Base-by-base conservation (phyloP, 2,888 invertebrate species). In the Lepidocyrtoides sp. region DNA sequence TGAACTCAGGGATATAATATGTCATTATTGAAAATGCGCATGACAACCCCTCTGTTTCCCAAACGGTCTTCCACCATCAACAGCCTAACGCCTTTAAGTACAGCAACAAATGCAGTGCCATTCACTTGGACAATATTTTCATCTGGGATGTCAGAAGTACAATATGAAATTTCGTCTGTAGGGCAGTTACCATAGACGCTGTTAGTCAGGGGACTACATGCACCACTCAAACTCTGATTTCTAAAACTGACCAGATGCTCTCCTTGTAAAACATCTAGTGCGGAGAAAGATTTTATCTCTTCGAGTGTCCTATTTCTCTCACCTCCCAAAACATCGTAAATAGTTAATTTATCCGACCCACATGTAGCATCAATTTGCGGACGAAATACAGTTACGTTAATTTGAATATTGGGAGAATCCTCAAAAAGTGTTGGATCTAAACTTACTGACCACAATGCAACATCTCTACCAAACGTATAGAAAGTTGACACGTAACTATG, bases 311-410 rank as follows among this genome's bases (percentile, higher is more conserved):
- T 14, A n/a, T n/a, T n/a, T n/a, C n/a, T n/a, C 0, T 84, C 83
- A 12, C 14, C n/a, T 5, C 83, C 66, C 7, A 48, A 63, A 0
- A 84, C 66, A 10, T 84, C 83, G 20, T 84, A 84, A 8, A 84
- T 2, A 0, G 44, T 17, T 0, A 84, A n/a, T 10, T 0, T 44
- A 41, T 84, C 83, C 0, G 83, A 84, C 2, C 3, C 26, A 51
- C 83, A 84, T 7, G 12, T 14, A 5, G 26, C 48, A 17, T 84
- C 66, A 10, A 84, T 8, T 48, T 84, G 83, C n/a, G 83, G 66
- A n/a, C 83, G 63, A 17, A 85, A 36, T 10, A 75, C 54, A 8
- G 1, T 36, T 3, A 72, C 23, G 1, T 2, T 41, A 17, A 82
- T 32, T 20, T 69, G 29, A 1, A 75, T 72, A n/a, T n/a, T n/a